These are phyloP conservation scores for Cottus gobio DNA, from an alignment of 2,113 vertebrate species.

Conservation along the genomic window DNA sequence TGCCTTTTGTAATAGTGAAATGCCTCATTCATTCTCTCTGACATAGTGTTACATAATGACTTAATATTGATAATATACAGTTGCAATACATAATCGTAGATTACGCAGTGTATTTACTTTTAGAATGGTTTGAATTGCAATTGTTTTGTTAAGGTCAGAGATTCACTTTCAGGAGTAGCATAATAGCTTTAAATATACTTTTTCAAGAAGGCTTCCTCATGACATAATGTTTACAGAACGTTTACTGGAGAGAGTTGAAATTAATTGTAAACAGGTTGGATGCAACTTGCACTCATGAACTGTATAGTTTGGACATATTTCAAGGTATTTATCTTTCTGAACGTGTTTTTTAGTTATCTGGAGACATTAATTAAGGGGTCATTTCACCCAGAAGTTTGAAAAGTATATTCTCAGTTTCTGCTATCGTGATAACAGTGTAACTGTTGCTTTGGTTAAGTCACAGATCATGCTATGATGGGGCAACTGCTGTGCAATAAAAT, in stretches of 20 bases:
- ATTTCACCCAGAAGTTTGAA: background rate
- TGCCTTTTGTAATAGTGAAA: background rate
- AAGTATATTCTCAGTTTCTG: background rate
- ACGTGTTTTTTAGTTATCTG: background rate
- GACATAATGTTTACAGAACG: constrained; percentile 6
- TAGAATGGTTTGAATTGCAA: background rate
- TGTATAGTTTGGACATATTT: background rate
- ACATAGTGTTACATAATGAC: background rate
- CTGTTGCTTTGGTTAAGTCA: background rate
- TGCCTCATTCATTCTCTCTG: background rate
- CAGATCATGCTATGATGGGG: background rate
- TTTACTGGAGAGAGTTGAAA: background rate
- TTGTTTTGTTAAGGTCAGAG: background rate
- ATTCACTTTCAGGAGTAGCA: background rate
- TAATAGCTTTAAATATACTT: background rate
- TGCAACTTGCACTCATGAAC: background rate
- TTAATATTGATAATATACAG: background rate
- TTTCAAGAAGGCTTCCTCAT: background rate
- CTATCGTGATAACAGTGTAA: background rate
- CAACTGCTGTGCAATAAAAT: background rate
- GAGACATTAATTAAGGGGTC: background rate
- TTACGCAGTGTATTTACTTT: background rate
- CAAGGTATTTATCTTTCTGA: constrained; percentile 11
- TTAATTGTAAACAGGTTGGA: background rate
- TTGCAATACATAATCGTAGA: background rate